Base-by-base conservation (phyloP, 2,113 vertebrate genomes). In the Pteropus alecto region DNA sequence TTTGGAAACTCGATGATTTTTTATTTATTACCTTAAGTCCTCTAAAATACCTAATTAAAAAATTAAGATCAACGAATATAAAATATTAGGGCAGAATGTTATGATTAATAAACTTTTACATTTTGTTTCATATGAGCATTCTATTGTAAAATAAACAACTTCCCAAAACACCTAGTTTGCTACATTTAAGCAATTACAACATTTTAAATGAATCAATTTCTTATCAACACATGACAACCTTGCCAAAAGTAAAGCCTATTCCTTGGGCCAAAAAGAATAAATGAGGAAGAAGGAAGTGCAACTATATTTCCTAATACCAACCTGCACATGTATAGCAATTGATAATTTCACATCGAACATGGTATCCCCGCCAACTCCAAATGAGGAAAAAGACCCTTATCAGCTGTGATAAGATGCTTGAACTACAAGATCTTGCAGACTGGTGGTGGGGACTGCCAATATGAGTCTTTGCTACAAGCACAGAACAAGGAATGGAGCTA, bases 171-270 rank as follows among this genome's bases (percentile, higher is more conserved):
- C 63, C 24, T 87, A 86, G 15, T 35, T 94, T 73, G 13, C 26
- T 82, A 79, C 22, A 87, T 61, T 90, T 85, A 92, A 91, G 88
- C 12, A 85, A 95, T 88, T 56, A 85, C 21, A 88, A n/a, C n/a
- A 89, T 79, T 96, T 97, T 93, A 86, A 83, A 93, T 41, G 21
- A 89, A 89, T 56, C 10, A 0, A 86, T 65, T 96, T 81, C 76
- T 82, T 83, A 92, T 60, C 54, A 93, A 95, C 56, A 89, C 28
- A 68, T 46, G 38, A 95, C 73, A 73, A 65, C 21, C 81, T 76
- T 85, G 60, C 43, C 76, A 41, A 85, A 95, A 88, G 71, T 43
- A 92, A 89, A 95, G 43, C 28, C 28, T 84, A 92, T 18, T 82
- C 58, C 48, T 68, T 63, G 16, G 22, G 28, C 24, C 22, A 70